Conservation (phyloP, 2,113 vertebrate species). For the Urocitellus parryii region DNA sequence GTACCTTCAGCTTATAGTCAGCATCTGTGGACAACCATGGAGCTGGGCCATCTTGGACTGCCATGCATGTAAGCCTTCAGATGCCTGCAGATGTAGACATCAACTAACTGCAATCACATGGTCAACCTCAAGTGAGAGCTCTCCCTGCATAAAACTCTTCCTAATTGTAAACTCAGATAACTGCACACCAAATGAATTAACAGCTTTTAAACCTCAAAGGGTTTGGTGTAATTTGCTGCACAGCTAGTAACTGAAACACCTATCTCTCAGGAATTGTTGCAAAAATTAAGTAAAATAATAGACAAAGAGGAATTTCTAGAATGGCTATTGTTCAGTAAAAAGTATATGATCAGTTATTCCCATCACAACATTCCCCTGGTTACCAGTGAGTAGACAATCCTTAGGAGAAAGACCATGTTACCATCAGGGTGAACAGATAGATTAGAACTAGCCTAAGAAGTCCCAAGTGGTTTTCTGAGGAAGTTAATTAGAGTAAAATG, state of each 20-base stretch:
- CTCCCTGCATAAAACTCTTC: neutral
- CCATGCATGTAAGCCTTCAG: neutral
- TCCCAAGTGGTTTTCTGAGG: neutral
- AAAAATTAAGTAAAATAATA: neutral
- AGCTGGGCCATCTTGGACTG: accelerated
- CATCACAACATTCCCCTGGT: accelerated
- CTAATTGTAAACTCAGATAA: neutral
- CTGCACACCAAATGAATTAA: neutral
- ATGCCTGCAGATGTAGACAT: neutral
- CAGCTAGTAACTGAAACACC: neutral
- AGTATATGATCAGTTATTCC: neutral
- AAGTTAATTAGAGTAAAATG: neutral
- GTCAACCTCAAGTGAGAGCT: accelerated
- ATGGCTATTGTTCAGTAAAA: accelerated
- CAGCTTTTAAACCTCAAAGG: neutral
- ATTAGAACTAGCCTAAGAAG: neutral
- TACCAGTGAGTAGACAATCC: neutral
- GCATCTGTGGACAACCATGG: accelerated
- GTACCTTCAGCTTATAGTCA: accelerated
- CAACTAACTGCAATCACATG: too few species aligned
- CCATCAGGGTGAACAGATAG: neutral
- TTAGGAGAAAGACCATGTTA: neutral
- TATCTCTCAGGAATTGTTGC: neutral
- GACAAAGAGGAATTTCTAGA: neutral
- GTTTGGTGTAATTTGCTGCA: neutral